phyloP scores from a whole-genome alignment of 2,888 invertebrate species.

The Eugnorisma glareosa region DNA sequence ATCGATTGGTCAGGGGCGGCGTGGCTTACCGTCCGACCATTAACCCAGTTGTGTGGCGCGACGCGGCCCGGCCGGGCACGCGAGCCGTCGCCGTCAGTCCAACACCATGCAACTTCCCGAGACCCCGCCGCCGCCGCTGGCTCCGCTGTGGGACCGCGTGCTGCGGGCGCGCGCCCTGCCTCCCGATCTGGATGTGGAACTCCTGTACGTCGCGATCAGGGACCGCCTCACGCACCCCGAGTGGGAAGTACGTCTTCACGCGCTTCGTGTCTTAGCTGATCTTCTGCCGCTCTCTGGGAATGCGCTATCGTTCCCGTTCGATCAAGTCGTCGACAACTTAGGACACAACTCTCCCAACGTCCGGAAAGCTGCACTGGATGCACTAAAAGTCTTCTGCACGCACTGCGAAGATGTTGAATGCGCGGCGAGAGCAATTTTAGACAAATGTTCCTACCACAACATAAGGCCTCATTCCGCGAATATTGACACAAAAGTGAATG shows the following conservation, averaged over 20 bases:
- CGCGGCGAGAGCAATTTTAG: constrained; percentile 92
- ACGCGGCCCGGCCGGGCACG: constrained; percentile 87
- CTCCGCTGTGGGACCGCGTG: constrained; percentile 95
- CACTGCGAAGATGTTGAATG: constrained; percentile 93
- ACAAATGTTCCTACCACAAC: constrained; percentile 92
- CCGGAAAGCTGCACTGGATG: constrained; percentile 94
- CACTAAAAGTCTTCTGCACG: constrained; percentile 93
- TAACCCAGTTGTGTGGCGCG: constrained; percentile 89
- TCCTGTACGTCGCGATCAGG: constrained; percentile 93
- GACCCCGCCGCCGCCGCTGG: constrained; percentile 90
- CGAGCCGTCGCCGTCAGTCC: constrained; percentile 78
- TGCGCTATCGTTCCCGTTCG: constrained; percentile 93
- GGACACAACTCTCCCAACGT: constrained; percentile 95
- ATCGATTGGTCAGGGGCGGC: constrained; percentile 89
- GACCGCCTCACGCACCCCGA: constrained; percentile 94
- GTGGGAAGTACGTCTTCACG: constrained; percentile 96
- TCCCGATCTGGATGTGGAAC: constrained; percentile 91
- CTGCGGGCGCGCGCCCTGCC: constrained; percentile 94
- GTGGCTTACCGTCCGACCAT: constrained; percentile 89
- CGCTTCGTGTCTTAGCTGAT: constrained; percentile 94
- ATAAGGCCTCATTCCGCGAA: constrained; percentile 89
- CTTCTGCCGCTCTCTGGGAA: constrained; percentile 93
- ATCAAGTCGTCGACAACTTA: constrained; percentile 94
- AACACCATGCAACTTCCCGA: constrained; percentile 87
- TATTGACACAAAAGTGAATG: constrained; percentile 87